Evolutionary conservation across 1,140 invertebrate species (phyloP), one percentile per base, ranked within the genome.

Genomic region (Brachionus koreanus): DNA sequence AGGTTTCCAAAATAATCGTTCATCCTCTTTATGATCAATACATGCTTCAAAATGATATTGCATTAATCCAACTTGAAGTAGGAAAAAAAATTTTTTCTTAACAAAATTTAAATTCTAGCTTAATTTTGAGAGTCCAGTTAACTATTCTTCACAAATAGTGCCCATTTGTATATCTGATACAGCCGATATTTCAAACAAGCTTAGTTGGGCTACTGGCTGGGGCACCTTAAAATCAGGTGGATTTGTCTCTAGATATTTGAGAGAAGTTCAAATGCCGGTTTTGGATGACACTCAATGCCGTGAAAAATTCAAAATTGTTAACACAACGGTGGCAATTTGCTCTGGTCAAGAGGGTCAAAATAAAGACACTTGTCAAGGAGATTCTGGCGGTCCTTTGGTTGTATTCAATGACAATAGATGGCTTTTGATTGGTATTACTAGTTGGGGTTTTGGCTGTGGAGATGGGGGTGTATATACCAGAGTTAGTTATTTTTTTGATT

Each of bases 401-500:
- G 42, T 69, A 35, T 19, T 12, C 13, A 6, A 12, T 12, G 33
- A 82, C 35, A 9, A 69, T 2, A 37, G 82, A 57, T 82, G 65
- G 63, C n/a, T 29, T 5, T 33, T 74, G 16, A 39, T 39, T 35
- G 82, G 82, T 52, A 52, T 82, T 25, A 74, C 67, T 35, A 63
- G 52, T 25, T 82, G 82, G 82, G 82, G 82, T 52, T 42, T 16
- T 37, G 82, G 67, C 4, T 82, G 82, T 61, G 82, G 82, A n/a
- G 25, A 82, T 72, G 82, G 82, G 16, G 82, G 82, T 74, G 82
- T 82, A 3, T 82, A 82, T 75, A 82, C 82, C 1, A 49, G 67
- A 72, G 39, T 33, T n/a, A 65, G 57, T 23, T 42, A 39, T 35
- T 82, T 57, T 63, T 72, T 49, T n/a, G 13, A 69, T 25, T 82